phyloP scores from a whole-genome alignment of 2,888 invertebrate genomes.

The Theretra japonica region DNA sequence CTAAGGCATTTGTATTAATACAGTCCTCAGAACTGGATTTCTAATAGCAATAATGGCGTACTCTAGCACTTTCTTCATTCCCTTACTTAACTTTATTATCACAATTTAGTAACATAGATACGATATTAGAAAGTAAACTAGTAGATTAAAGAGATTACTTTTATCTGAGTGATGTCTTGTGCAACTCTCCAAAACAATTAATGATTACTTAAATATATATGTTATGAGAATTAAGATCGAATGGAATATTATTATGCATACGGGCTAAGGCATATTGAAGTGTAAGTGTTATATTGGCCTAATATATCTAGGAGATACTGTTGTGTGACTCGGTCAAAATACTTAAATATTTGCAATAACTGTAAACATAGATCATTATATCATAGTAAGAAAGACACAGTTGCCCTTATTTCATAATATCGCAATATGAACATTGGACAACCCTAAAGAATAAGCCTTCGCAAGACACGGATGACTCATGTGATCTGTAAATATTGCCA shows the following conservation, averaged over 20 bases:
- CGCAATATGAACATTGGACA: slow-evolving; percentile 29
- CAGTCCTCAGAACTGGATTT: slow-evolving; percentile 22
- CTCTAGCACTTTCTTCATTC: slow-evolving; percentile 6
- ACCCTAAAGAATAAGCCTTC: slow-evolving; percentile 42
- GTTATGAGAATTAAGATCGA: too few relatives aligned
- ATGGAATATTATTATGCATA: too few relatives aligned
- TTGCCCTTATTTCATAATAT: too few relatives aligned
- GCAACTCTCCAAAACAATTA: neutral
- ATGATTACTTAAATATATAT: neutral
- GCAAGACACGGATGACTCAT: slow-evolving; percentile 53
- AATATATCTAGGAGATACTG: too few relatives aligned
- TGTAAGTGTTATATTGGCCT: too few relatives aligned
- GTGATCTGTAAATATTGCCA: slow-evolving; percentile 51
- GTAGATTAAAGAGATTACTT: neutral
- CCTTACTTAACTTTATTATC: slow-evolving; percentile 16
- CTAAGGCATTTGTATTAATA: slow-evolving; percentile 24
- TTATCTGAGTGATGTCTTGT: too few relatives aligned
- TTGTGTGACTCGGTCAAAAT: too few relatives aligned
- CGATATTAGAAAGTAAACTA: slow-evolving; percentile 1
- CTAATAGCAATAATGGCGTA: neutral
- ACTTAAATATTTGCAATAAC: too few relatives aligned
- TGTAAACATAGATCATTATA: too few relatives aligned
- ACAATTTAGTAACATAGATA: neutral
- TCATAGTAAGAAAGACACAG: too few relatives aligned
- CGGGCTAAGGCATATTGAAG: too few relatives aligned